These are phyloP conservation scores for Azorinus chamasolen DNA, from an alignment of 2,888 invertebrate species.

Conservation along the genomic window DNA sequence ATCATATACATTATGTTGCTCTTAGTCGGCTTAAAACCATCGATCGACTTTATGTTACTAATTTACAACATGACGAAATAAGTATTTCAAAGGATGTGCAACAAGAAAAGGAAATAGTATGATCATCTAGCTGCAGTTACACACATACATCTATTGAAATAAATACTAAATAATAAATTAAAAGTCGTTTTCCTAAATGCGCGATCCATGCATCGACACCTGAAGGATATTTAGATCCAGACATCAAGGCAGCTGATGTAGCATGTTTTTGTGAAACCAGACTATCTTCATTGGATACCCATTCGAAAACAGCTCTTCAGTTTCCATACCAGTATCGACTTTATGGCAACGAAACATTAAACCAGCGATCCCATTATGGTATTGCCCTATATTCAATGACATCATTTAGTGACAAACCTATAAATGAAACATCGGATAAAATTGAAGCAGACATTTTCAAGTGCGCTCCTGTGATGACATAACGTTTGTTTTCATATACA, in stretches of 20 bases:
- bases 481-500: constrained; percentile 27
- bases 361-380: too few species aligned
- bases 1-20: constrained; percentile 65
- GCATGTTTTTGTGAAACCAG: constrained; percentile 25
- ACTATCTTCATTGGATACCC: too few species aligned
- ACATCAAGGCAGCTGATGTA: constrained; percentile 10
- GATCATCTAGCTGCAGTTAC: neutral
- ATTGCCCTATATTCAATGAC: constrained; percentile 26
- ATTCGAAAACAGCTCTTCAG: too few species aligned
- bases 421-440: constrained; percentile 5
- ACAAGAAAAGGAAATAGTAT: constrained; percentile 26
- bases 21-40: constrained; percentile 46
- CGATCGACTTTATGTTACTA: constrained; percentile 28
- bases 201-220: constrained; percentile 23
- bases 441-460: constrained; percentile 16
- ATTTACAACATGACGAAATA: constrained; percentile 30
- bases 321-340: too few species aligned
- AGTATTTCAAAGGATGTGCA: constrained; percentile 15
- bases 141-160: constrained; percentile 12
- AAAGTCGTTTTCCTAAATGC: constrained; percentile 25
- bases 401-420: constrained; percentile 16
- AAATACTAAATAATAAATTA: neutral
- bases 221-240: constrained; percentile 18
- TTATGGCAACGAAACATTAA: too few species aligned
- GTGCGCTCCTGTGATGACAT: constrained; percentile 5